Evolutionary conservation across 2,797 vertebrate species (phyloP), one percentile per base, ranked within the genome.

Genomic region (Squalus acanthias): DNA sequence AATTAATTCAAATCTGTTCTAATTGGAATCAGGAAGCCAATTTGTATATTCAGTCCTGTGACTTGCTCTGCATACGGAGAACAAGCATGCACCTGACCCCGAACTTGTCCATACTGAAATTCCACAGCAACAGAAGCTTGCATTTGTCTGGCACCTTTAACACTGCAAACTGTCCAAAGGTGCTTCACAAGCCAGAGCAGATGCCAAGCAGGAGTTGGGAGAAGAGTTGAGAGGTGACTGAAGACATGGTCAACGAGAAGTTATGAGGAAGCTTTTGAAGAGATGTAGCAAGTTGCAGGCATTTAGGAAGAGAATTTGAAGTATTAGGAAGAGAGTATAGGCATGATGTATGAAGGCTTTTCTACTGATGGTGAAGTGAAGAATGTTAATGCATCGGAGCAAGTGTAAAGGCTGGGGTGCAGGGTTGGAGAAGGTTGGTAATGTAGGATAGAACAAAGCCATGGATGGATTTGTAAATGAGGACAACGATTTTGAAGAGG

Each of bases 11-110:
- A 46, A 94, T 46, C 65, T 46, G 12, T 92, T 92, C 63, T 92
- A 67, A 94, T 39, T 39, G 63, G n/a, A 46, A 93, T 89, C 87
- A 60, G 4, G 29, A 91, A 33, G 10, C 33, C 12, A 60, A n/a
- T 76, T 89, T 89, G 10, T 60, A 87, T 24, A 89, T 89, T 89
- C 24, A 89, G 87, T 89, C 50, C n/a, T 91, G 88, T 91, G 88
- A 63, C 15, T 10, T 63, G 4, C 57, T n/a, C 13, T 5, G 88
- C 57, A 91, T 33, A 63, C 33, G 57, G 57, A 5, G 5, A 91
- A 63, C 26, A 63, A 91, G 60, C 33, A 7, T 33, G 53, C 87
- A 89, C 87, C 33, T 60, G 29, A 91, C 57, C 29, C 29, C 33
- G 57, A 60, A 6, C 4, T 63, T 33, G 4, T 63, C 60, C 57